These are phyloP conservation scores for Metellina segmentata DNA, from an alignment of 2,888 invertebrate genomes.

Conservation along the genomic window DNA sequence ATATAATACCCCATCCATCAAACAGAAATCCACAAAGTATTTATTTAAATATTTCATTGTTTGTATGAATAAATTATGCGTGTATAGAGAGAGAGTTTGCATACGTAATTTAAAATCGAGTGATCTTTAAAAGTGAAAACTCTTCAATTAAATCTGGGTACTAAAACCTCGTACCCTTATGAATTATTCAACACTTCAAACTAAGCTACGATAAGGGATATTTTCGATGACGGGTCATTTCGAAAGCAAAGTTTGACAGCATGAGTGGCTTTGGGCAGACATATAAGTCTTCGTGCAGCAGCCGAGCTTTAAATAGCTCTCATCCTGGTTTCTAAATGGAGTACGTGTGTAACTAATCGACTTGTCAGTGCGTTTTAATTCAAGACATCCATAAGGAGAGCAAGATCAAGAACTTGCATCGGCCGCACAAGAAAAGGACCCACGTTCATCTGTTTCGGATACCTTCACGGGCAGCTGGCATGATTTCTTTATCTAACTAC, in stretches of 20 bases:
- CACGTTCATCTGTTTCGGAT: neutral
- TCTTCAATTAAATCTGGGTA: neutral
- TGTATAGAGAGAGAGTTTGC: too few relatives aligned
- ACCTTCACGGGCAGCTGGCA: neutral
- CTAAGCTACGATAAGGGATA: too few relatives aligned
- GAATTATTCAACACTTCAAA: neutral
- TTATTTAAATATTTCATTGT: too few relatives aligned
- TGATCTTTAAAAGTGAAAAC: neutral
- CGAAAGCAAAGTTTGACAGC: neutral
- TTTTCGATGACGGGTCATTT: neutral
- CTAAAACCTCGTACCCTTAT: neutral
- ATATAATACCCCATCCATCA: too few relatives aligned
- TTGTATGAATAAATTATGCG: too few relatives aligned
- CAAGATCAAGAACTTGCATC: neutral
- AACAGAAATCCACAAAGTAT: too few relatives aligned
- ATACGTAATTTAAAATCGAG: too few relatives aligned
- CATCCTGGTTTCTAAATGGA: constrained; percentile 1
- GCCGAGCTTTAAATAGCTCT: constrained; percentile 3
- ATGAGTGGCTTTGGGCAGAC: neutral
- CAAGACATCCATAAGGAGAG: neutral
- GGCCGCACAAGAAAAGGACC: neutral
- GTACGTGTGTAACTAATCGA: constrained; percentile 4
- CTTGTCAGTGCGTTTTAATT: constrained; percentile 9
- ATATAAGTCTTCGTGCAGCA: neutral
- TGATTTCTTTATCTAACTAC: neutral